Base-by-base conservation (phyloP, 2,113 vertebrate species). In the Megaleporinus macrocephalus region DNA sequence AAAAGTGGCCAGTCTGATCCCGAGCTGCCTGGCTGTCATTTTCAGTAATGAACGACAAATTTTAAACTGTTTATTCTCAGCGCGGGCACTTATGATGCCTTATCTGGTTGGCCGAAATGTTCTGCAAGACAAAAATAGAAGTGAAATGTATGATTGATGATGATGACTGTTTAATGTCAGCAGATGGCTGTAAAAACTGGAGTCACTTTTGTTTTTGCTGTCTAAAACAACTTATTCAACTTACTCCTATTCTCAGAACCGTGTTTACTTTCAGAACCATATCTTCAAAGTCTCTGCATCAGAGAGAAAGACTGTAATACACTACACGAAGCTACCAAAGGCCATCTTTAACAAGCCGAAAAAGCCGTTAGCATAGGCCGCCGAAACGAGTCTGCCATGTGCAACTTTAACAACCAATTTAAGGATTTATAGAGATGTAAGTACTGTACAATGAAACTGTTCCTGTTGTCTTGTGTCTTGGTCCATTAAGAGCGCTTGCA, bases 11-110 rank as follows among this genome's bases (percentile, higher is more conserved):
- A 44, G 9, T 29, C 41, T 63, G 36, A 36, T 63, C 44, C 44
- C 72, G 20, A 51, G 66, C 70, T 44, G 24, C 57, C 24, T 47
- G 72, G 22, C 59, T 69, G 59, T 73, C 80, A 83, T 86, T 84
- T 82, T 16, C 69, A 61, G 44, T 85, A 69, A 78, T 84, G 22
- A 69, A 78, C 83, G 16, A 4, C 69, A 30, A 41, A 70, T 18
- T 77, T 80, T 78, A 78, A 83, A 76, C 73, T 76, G 66, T 85
- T 88, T 85, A 63, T 61, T 24, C 36, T 47, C 44, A 26, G n/a
- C 27, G 75, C 83, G 78, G n/a, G 57, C 13, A 57, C 36, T 81
- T 71, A 69, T 49, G 55, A 76, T 79, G 68, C n/a, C 70, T 76
- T n/a, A 80, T 57, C 73, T 83, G 82, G 53, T 79, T 72, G 55